Percentiles rank a stretch among this genome's conserved stretches.
Conservation (phyloP, 2,797 vertebrate genomes). For the Rhabdomys pumilio region DNA sequence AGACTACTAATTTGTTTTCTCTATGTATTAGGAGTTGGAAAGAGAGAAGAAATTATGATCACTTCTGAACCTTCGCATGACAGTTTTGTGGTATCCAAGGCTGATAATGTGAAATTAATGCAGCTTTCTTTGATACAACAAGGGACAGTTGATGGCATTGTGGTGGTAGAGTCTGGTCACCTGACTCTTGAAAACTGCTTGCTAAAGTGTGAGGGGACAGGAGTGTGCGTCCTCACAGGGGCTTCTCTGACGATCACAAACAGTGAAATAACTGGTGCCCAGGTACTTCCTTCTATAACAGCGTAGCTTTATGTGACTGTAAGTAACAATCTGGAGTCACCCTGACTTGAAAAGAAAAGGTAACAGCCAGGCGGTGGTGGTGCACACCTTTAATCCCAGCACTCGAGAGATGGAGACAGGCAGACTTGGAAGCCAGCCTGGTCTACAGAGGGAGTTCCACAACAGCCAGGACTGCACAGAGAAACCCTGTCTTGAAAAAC, state of each 20-base stretch:
- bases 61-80: constrained; percentile 84
- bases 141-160: constrained; percentile 88
- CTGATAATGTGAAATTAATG: constrained; percentile 83
- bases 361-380: neutral
- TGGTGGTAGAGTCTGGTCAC: constrained; percentile 89
- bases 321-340: neutral
- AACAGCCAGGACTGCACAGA: neutral
- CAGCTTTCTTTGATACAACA: constrained; percentile 88
- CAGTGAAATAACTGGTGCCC: constrained; percentile 87
- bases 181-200: constrained; percentile 88
- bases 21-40: constrained; percentile 83
- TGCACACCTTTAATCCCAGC: no score
- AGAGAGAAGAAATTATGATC: constrained; percentile 85
- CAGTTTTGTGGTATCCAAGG: constrained; percentile 87
- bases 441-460: neutral
- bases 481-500: neutral
- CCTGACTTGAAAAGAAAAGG: neutral
- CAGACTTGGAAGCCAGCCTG: neutral
- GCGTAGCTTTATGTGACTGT: neutral
- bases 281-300: constrained; percentile 79
- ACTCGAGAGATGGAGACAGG: neutral
- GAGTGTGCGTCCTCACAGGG: constrained; percentile 87
- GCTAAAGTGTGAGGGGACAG: constrained; percentile 89
- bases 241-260: constrained; percentile 85
- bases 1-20: constrained; percentile 62